Evolutionary conservation across 1,140 invertebrate species (phyloP), one percentile per base, ranked within the genome.

Genomic region (Lepidurus couesii): DNA sequence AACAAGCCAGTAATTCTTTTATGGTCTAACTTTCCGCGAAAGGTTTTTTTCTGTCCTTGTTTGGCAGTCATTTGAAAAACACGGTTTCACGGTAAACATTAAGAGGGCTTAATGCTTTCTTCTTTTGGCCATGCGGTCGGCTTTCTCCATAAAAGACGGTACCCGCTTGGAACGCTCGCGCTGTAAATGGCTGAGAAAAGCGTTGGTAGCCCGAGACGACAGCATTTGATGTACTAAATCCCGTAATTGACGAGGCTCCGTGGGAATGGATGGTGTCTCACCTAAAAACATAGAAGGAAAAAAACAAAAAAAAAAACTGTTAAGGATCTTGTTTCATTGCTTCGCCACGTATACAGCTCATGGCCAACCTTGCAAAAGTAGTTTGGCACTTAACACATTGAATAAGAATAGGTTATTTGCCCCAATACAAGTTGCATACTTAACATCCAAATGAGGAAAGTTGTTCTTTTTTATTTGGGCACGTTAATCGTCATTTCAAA

Each of bases 91-190:
- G 43, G 75, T 13, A 77, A 21, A 45, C n/a, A 11, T 47, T 47
- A 44, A 77, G 6, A 44, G 24, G 1, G n/a, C 7, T 77, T 77
- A 77, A 53, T 77, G 43, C 16, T 47, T 42, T 45, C 47, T 77
- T 44, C 47, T 77, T 47, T 47, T 44, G 24, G 75, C 26, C 75
- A 77, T 77, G 24, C 47, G 75, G 75, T 77, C 43, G 75, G 43
- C 75, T 45, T 77, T 77, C 26, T 77, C 75, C 75, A 77, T 34
- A 47, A 77, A 77, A 47, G 75, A 45, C 24, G 75, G 75, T 16
- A 44, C 21, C 44, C 47, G 43, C 24, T 77, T 77, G 75, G 43
- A 44, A 34, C 75, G 75, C 7, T 77, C 75, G 43, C 43, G 75
- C 16, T 77, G 75, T 47, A 45, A 44, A 47, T 45, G 75, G 47